Evolutionary conservation across 2,888 invertebrate species (phyloP).

Genomic region (Drosophila rubida): DNA sequence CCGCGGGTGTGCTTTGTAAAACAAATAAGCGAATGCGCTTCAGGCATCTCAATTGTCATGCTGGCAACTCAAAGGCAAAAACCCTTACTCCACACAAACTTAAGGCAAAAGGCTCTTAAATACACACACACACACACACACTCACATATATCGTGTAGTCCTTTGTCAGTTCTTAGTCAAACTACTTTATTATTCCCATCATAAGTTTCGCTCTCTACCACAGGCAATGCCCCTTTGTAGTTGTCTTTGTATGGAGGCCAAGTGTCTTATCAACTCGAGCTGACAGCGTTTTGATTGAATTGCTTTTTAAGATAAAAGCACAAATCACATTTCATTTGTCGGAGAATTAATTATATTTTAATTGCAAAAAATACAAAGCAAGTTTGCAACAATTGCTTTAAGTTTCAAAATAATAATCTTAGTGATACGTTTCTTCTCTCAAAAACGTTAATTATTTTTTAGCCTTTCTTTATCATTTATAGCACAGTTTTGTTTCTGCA

Average conservation of each 20-base stretch:
- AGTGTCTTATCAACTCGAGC: constrained; percentile 7
- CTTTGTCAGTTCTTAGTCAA: constrained; percentile 21
- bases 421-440: no score
- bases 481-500: no score
- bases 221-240: constrained; percentile 4
- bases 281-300: constrained; percentile 10
- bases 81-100: constrained; percentile 47
- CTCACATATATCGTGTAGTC: constrained; percentile 2
- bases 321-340: neutral
- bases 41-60: constrained; percentile 74
- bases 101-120: constrained; percentile 25
- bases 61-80: constrained; percentile 50
- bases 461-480: no score
- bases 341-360: neutral
- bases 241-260: constrained; percentile 3
- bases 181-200: constrained; percentile 32
- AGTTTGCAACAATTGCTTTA: neutral
- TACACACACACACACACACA: constrained; percentile 6
- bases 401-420: no score
- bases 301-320: constrained; percentile 17
- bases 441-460: no score
- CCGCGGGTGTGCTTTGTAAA: constrained; percentile 77
- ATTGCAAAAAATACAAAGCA: neutral
- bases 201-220: constrained; percentile 13
- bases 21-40: constrained; percentile 73